A percentile compares a stretch with the other conserved stretches of the same genome.
Evolutionary conservation across 64 coral and sea anemone species (phyloP).

Genomic region (Pocillopora damicornis): DNA sequence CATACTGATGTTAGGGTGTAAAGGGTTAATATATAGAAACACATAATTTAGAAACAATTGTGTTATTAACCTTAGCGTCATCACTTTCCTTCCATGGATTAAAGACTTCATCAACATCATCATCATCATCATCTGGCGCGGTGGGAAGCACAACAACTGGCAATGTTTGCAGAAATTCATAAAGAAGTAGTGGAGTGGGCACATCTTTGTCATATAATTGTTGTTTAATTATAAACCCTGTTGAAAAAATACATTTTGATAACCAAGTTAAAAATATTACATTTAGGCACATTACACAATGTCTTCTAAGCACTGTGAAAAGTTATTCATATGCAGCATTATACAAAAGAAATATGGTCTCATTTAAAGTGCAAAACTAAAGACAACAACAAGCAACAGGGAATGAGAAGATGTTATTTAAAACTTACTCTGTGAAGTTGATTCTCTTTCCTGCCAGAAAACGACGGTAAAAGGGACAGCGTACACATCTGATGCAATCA

Average conservation of each 20-base stretch:
- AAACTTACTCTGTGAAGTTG: slow-evolving; percentile 24
- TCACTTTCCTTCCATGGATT: slow-evolving; percentile 37
- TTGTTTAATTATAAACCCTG: slow-evolving; percentile 52
- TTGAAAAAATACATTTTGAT: neutral
- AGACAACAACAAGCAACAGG: too few species aligned
- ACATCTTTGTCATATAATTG: slow-evolving; percentile 37
- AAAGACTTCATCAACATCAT: neutral
- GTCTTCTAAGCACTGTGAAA: too few species aligned
- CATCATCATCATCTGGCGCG: neutral
- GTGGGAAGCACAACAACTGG: neutral
- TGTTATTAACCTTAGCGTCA: neutral
- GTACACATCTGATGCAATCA: slow-evolving; percentile 50
- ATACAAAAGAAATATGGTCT: neutral
- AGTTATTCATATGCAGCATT: too few species aligned
- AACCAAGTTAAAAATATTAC: neutral
- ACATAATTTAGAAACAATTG: too few species aligned
- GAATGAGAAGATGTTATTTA: too few species aligned
- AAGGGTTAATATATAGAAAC: too few species aligned
- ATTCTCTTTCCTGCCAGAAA: slow-evolving; percentile 66
- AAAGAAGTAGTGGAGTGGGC: slow-evolving; percentile 30
- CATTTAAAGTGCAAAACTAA: neutral
- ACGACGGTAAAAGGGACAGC: slow-evolving; percentile 49
- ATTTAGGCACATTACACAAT: too few species aligned
- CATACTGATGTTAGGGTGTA: too few species aligned
- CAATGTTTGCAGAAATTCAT: slow-evolving; percentile 29